Evolutionary conservation across 2,888 invertebrate species (phyloP), one percentile per base, ranked within the genome.

Genomic region (Crocallis elinguaria): DNA sequence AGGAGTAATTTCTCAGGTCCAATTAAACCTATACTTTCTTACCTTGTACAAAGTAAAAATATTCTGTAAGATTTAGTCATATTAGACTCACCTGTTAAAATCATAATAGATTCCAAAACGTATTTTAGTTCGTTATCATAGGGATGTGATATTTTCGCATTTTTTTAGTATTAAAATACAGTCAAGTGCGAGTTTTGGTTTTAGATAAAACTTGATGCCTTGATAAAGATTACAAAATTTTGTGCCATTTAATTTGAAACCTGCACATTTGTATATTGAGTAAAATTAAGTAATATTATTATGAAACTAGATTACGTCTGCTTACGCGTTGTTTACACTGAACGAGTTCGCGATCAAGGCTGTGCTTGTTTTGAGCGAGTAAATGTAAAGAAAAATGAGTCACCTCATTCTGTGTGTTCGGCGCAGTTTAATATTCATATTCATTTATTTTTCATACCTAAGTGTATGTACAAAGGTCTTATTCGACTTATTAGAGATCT

Each of bases 161-260:
- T 61, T 60, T 51, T 29, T 32, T 60, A 63, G 60, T 56, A 56
- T 45, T 65, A 61, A 52, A 37, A 35, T 58, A 59, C 55, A 56
- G 63, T 64, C 51, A 57, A 58, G 53, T 43, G 48, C 45, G 33
- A 43, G 60, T 66, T 64, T 60, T 49, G 54, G 49, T 54, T 50
- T 57, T 72, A 65, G 62, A 45, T 54, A 60, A 57, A 49, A 65
- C 32, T 49, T 50, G 55, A 62, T 50, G 67, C 63, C 64, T 68
- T 66, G 64, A 69, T 68, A 67, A 72, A 67, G 62, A 74, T 74
- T 82, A 86, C 85, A 86, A 88, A 86, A 82, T 78, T 82, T 63
- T 74, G 88, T 89, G 88, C 88, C 88, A 88, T 89, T 82, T 77
- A 75, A 73, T 76, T 79, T 77, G 73, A 77, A 75, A 23, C 38